A percentile compares a stretch with the other conserved stretches of the same genome.
Evolutionary conservation across 92 coral and sea anemone genomes (phyloP).

Genomic region (Phenganax stokvisi): DNA sequence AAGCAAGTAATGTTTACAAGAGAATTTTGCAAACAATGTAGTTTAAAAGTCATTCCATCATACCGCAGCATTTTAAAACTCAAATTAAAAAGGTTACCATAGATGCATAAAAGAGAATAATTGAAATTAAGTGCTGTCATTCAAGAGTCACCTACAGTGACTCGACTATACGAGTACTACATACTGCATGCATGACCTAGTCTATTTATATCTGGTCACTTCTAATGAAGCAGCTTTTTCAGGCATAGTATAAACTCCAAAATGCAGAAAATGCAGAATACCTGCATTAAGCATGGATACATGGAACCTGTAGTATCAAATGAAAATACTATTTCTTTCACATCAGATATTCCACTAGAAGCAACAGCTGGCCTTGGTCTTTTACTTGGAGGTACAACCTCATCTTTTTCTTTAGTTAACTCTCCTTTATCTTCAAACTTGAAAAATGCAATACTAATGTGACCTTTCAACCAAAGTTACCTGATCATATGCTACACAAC

Average conservation of each 20-base stretch:
- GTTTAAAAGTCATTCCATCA: no score
- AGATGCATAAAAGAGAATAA: no score
- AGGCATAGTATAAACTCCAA: background rate
- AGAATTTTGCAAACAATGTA: no score
- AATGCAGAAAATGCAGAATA: conserved; percentile 16
- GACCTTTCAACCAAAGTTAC: no score
- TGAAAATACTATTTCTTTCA: conserved; percentile 90
- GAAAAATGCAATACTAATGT: no score
- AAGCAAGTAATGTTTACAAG: background rate
- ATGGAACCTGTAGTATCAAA: conserved; percentile 99
- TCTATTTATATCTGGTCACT: background rate
- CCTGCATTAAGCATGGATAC: conserved; percentile 96
- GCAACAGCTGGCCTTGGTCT: conserved; percentile 61
- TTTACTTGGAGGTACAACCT: conserved; percentile 56
- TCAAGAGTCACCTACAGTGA: no score
- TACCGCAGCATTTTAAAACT: no score
- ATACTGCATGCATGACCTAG: no score
- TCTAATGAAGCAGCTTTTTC: background rate
- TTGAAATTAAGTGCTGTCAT: no score
- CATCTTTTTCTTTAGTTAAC: conserved; percentile 45
- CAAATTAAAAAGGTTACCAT: no score
- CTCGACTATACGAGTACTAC: no score
- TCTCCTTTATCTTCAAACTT: conserved; percentile 20
- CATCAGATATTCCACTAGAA: conserved; percentile 45
- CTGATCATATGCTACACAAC: background rate